These are phyloP conservation scores for Syngnathus typhle DNA, from an alignment of 2,113 vertebrate genomes.

Conservation along the genomic window DNA sequence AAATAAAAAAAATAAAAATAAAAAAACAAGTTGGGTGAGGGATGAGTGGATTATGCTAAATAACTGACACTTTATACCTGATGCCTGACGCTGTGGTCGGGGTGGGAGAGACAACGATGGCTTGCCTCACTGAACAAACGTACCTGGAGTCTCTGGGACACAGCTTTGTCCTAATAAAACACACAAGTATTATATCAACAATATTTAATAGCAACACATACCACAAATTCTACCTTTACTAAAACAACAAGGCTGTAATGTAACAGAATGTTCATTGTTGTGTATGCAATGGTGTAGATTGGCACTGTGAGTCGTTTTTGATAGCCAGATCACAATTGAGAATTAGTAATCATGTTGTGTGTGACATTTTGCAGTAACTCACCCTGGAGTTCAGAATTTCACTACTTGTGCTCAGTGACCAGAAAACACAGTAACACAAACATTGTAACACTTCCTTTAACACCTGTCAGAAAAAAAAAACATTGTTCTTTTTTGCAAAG, in stretches of 20 bases:
- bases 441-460: conserved; percentile 77
- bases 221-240: too few species aligned
- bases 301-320: neutral
- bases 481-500: neutral
- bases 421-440: conserved; percentile 75
- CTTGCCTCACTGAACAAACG: conserved; percentile 74
- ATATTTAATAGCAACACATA: too few species aligned
- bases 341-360: neutral
- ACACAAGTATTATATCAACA: conserved; percentile 8
- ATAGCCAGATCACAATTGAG: neutral
- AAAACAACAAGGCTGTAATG: neutral
- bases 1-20: neutral
- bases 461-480: conserved; percentile 60
- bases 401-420: conserved; percentile 72
- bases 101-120: conserved; percentile 69
- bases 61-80: conserved; percentile 64
- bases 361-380: conserved; percentile 22
- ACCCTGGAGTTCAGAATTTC: conserved; percentile 73
- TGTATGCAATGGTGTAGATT: neutral
- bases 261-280: neutral
- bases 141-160: conserved; percentile 70
- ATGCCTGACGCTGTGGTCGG: conserved; percentile 67
- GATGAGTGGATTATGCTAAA: neutral
- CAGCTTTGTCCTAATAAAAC: conserved; percentile 66
- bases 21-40: neutral